Base-by-base conservation (phyloP, 1,140 invertebrate genomes). In the Cydia fagiglandana region DNA sequence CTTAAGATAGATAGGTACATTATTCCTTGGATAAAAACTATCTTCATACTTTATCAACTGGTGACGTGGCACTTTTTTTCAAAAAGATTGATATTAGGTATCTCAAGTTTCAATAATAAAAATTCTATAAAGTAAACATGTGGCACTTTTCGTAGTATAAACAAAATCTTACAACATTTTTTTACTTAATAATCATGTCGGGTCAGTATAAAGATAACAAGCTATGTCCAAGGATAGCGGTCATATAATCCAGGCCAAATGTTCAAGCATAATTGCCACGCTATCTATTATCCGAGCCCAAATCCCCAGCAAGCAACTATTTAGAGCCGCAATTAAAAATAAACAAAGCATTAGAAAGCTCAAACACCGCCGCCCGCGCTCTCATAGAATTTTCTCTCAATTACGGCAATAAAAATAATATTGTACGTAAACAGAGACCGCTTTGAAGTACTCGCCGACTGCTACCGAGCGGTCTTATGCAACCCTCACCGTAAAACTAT, bases 381-480 rank as follows among this genome's bases (percentile, higher is more conserved):
- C 7, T 61, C 66, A 38, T 17, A 70, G 66, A 34, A 70, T 70
- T 70, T 61, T 70, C 66, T 38, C 64, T 68, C 30, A 45, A 74
- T 74, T 50, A 74, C 53, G 3, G 73, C 53, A 38, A 74, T 74
- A 74, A 74, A 74, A 74, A 74, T 74, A 74, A 74, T 74, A 74
- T 74, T 50, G 73, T 56, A 74, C 45, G 73, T 74, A 74, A 74
- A 74, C 73, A 74, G 24, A 56, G 1, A 34, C 24, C 20, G 45
- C 73, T 74, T 74, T 74, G 73, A 53, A 53, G 73, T 53, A 15
- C 24, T 28, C 24, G 73, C 73, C 45, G 73, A 70, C 53, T 53
- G 73, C 73, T 74, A 74, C 73, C 53, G 73, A 17, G 15, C 45
- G 73, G 73, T 74, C 53, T 74, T 74, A 56, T 74, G 53, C 73